A percentile compares a stretch with the other conserved stretches of the same genome.
These are phyloP conservation scores for Dynastes tityus DNA, from an alignment of 2,888 invertebrate genomes.

Conservation along the genomic window DNA sequence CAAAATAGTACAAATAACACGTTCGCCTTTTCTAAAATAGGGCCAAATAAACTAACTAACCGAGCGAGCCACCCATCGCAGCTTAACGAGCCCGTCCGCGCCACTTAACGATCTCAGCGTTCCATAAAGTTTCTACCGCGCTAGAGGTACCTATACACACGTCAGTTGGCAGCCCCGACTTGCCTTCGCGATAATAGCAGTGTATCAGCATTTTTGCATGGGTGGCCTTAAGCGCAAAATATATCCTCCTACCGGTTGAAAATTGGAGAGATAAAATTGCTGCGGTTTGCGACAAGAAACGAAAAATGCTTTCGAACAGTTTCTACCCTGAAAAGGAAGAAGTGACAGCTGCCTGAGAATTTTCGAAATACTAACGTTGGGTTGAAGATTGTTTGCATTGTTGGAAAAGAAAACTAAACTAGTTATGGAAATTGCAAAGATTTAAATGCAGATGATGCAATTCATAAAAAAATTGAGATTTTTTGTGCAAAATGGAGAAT, in stretches of 20 bases:
- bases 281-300: neutral
- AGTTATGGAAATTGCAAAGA: too few relatives aligned
- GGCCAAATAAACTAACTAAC: constrained; percentile 26
- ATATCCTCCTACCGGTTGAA: neutral
- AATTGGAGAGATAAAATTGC: neutral
- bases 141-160: neutral
- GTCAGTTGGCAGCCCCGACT: neutral
- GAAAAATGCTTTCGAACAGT: too few relatives aligned
- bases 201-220: constrained; percentile 23
- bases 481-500: too few relatives aligned
- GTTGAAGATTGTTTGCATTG: too few relatives aligned
- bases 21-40: constrained; percentile 14
- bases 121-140: constrained; percentile 27
- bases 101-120: constrained; percentile 28
- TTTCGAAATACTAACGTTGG: too few relatives aligned
- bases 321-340: too few relatives aligned
- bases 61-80: neutral
- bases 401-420: too few relatives aligned
- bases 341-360: too few relatives aligned
- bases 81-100: constrained; percentile 17
- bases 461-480: too few relatives aligned
- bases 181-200: constrained; percentile 6
- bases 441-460: too few relatives aligned
- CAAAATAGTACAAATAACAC: constrained; percentile 17
- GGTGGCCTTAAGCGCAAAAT: neutral